These are phyloP conservation scores for Apaloderma vittatum DNA, from an alignment of 2,113 vertebrate species.

Conservation along the genomic window DNA sequence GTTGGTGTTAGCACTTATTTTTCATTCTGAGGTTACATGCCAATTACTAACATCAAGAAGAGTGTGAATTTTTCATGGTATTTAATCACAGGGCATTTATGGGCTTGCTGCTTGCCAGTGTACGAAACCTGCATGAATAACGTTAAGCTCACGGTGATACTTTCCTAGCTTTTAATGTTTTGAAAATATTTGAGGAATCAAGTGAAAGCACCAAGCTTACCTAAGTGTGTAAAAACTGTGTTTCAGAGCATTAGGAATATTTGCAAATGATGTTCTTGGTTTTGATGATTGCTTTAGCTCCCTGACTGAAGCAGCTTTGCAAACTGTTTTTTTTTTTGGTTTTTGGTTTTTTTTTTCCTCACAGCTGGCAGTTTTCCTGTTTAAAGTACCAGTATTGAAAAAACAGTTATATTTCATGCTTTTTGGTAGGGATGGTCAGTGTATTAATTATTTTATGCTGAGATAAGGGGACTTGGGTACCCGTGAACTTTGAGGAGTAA, in stretches of 20 bases:
- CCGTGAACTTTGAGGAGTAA: background rate
- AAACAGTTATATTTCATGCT: background rate
- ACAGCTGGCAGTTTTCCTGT: background rate
- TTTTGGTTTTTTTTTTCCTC: background rate
- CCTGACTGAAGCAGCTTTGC: background rate
- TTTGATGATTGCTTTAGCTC: background rate
- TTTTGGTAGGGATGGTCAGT: background rate
- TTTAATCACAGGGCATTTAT: background rate
- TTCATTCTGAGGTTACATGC: background rate
- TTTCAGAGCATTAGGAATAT: background rate
- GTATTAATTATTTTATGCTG: background rate
- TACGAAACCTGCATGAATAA: conserved; percentile 44
- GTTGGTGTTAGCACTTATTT: background rate
- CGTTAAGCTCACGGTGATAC: conserved; percentile 7
- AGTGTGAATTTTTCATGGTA: background rate
- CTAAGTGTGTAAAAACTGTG: background rate
- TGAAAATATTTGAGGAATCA: background rate
- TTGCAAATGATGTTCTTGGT: background rate
- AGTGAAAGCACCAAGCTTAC: background rate
- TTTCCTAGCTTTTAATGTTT: background rate
- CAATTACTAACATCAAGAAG: background rate
- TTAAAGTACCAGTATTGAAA: background rate
- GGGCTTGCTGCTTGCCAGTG: background rate
- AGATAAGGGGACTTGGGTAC: background rate
- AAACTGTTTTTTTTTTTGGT: background rate